Percentiles rank a stretch among this genome's conserved stretches.
These are phyloP conservation scores for Apis florea DNA, from an alignment of 1,140 invertebrate genomes.

Conservation along the genomic window DNA sequence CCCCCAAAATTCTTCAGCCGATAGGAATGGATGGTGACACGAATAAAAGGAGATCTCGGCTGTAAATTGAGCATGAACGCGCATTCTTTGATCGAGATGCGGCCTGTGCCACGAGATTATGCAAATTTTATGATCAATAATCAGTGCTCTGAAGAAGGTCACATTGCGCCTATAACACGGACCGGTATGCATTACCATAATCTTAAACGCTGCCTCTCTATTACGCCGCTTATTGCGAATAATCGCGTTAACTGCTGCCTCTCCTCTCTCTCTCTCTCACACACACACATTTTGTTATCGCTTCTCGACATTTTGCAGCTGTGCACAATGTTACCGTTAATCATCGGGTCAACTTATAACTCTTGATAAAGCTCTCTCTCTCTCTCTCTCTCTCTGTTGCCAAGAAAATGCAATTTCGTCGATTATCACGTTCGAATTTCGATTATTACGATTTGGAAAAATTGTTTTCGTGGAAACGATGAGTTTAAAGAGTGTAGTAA, in stretches of 20 bases:
- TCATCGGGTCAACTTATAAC: slow-evolving; percentile 21
- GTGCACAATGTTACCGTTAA: slow-evolving; percentile 46
- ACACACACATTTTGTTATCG: slow-evolving; percentile 34
- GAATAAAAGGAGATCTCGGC: neutral
- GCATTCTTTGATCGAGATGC: slow-evolving; percentile 31
- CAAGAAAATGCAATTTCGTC: slow-evolving; percentile 48
- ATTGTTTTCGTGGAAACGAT: too few relatives aligned
- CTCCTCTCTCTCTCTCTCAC: neutral
- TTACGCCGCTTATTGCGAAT: slow-evolving; percentile 65
- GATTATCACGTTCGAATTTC: slow-evolving; percentile 23
- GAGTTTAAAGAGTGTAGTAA: too few relatives aligned
- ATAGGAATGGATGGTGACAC: neutral
- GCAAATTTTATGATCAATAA: slow-evolving; percentile 68
- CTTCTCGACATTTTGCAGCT: slow-evolving; percentile 53
- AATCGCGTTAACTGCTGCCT: slow-evolving; percentile 64
- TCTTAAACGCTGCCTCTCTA: slow-evolving; percentile 60
- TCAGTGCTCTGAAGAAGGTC: slow-evolving; percentile 50
- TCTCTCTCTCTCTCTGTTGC: slow-evolving; percentile 21
- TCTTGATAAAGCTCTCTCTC: slow-evolving; percentile 29
- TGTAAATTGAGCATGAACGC: neutral
- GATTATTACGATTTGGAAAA: slow-evolving; percentile 1
- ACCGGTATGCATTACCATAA: slow-evolving; percentile 65
- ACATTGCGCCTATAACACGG: slow-evolving; percentile 52
- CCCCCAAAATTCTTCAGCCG: too few relatives aligned
- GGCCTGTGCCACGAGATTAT: slow-evolving; percentile 47